Conservation (phyloP, 2,113 vertebrate genomes). For the Pituophis catenifer region DNA sequence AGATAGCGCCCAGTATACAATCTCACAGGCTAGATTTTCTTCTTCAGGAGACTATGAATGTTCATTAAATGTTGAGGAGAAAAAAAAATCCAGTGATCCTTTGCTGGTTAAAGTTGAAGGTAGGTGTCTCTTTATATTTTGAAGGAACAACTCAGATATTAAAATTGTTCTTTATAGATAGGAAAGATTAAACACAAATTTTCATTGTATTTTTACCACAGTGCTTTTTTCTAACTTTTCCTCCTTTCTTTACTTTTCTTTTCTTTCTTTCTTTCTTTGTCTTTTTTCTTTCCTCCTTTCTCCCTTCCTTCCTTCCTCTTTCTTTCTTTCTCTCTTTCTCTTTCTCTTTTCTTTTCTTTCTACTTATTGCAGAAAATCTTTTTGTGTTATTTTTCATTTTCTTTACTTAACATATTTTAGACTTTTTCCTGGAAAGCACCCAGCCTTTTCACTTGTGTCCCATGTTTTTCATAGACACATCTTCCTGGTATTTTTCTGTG, state of each 20-base stretch:
- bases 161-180: neutral
- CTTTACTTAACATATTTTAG: neutral
- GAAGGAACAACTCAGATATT: rapidly evolving
- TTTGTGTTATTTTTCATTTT: neutral
- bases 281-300: neutral
- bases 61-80: conserved; percentile 52
- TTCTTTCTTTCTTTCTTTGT: neutral
- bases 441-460: neutral
- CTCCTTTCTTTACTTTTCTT: no score
- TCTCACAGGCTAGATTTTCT: conserved; percentile 56
- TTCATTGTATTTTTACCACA: neutral
- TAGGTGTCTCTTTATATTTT: conserved; percentile 41
- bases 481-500: neutral
- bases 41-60: conserved; percentile 69
- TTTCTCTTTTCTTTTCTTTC: no score
- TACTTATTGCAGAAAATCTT: neutral
- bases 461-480: neutral
- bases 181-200: neutral
- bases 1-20: conserved; percentile 23
- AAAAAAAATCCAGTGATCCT: conserved; percentile 29
- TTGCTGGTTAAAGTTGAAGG: conserved; percentile 58
- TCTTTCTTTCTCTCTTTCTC: no score
- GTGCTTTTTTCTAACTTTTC: neutral
- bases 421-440: neutral
- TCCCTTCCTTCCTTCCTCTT: no score